phyloP scores from a whole-genome alignment of 2,797 vertebrate species.

The Sebastes itinus region DNA sequence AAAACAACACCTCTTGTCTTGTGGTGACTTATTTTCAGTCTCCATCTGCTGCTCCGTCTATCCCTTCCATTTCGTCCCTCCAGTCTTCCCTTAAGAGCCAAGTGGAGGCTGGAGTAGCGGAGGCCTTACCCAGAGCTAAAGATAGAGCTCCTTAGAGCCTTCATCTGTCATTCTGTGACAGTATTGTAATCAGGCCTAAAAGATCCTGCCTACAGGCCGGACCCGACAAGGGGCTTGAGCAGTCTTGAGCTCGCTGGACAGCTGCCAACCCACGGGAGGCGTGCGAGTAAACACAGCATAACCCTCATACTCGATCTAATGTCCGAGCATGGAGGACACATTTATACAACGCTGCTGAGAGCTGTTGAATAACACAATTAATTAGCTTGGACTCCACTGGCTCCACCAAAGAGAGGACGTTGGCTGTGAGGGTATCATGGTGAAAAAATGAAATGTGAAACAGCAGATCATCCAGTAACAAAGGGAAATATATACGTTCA shows the following conservation, averaged over 20 bases:
- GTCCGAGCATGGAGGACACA: conserved; percentile 44
- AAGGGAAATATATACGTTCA: background rate
- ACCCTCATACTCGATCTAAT: conserved; percentile 55
- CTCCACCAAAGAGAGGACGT: conserved; percentile 20
- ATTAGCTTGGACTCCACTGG: conserved; percentile 23
- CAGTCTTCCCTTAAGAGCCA: conserved; percentile 64
- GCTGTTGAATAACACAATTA: conserved; percentile 47
- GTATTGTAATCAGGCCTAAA: conserved; percentile 76
- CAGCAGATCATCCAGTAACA: background rate
- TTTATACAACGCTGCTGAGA: conserved; percentile 58
- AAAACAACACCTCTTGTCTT: conserved; percentile 11
- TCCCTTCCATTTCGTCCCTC: conserved; percentile 49
- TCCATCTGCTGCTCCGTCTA: conserved; percentile 39
- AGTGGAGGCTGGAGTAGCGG: conserved; percentile 51
- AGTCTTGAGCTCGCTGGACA: conserved; percentile 61
- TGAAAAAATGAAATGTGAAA: conserved; percentile 20
- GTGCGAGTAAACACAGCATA: conserved; percentile 64
- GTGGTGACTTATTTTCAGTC: conserved; percentile 47
- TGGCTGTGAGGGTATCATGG: background rate
- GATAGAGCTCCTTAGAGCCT: conserved; percentile 71
- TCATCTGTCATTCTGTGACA: conserved; percentile 79
- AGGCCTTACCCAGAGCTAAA: conserved; percentile 73
- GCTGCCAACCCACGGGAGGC: conserved; percentile 62
- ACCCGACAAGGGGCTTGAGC: conserved; percentile 59
- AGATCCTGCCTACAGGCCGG: conserved; percentile 67